phyloP scores from a whole-genome alignment of 2,113 vertebrate species.

The Megalops atlanticus region DNA sequence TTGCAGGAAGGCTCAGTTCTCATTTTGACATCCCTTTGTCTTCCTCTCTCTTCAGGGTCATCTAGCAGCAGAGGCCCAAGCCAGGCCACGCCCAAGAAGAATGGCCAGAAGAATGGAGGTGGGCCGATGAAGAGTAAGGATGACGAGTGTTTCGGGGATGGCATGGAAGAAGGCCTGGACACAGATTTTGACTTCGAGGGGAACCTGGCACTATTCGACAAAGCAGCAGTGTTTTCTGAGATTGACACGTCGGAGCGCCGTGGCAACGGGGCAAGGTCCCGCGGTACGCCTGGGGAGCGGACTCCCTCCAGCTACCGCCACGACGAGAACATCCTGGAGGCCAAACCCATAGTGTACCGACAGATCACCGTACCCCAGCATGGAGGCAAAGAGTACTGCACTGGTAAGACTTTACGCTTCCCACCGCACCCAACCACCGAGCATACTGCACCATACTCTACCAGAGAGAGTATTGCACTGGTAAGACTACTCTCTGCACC shows the following conservation, averaged over 20 bases:
- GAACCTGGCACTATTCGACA: slow-evolving; percentile 94
- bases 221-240: slow-evolving; percentile 95
- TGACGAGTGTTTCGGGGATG: slow-evolving; percentile 81
- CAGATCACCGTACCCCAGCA: slow-evolving; percentile 76
- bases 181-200: slow-evolving; percentile 98
- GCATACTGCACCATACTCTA: slow-evolving; percentile 60
- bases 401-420: slow-evolving; percentile 70
- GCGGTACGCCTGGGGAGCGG: slow-evolving; percentile 70
- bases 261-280: slow-evolving; percentile 65
- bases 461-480: slow-evolving; percentile 89
- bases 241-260: slow-evolving; percentile 86
- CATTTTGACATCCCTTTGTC: not conserved
- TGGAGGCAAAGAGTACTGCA: slow-evolving; percentile 77
- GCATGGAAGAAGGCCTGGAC: slow-evolving; percentile 84
- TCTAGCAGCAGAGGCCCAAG: slow-evolving; percentile 88
- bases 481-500: slow-evolving; percentile 94
- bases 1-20: too few species aligned
- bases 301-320: slow-evolving; percentile 73
- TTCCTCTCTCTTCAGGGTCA: slow-evolving; percentile 77
- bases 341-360: slow-evolving; percentile 78
- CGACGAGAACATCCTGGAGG: slow-evolving; percentile 81
- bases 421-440: slow-evolving; percentile 79
- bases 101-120: slow-evolving; percentile 84
- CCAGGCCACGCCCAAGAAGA: slow-evolving; percentile 93
- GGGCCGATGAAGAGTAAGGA: slow-evolving; percentile 77